These are phyloP conservation scores for Anarhynchus alexandrinus DNA, from an alignment of 2,113 vertebrate species.

Conservation along the genomic window DNA sequence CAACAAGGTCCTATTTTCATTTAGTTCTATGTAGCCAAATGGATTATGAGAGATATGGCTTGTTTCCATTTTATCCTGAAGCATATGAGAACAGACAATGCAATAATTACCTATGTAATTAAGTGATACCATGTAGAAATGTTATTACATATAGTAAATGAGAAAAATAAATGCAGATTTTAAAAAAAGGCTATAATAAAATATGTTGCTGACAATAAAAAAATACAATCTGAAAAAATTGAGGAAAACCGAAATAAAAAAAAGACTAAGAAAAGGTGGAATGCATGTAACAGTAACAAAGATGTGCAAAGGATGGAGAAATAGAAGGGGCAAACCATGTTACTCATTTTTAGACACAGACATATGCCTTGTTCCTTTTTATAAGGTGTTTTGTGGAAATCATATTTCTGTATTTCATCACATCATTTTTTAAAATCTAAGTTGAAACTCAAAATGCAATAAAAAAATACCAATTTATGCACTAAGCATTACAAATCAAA, in stretches of 20 bases:
- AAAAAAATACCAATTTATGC: background rate
- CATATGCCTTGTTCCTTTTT: background rate
- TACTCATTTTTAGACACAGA: background rate
- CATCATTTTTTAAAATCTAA: background rate
- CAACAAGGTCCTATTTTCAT: background rate
- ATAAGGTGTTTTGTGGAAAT: background rate
- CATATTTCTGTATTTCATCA: background rate
- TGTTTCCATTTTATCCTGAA: background rate
- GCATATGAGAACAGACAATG: background rate
- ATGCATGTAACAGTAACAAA: background rate
- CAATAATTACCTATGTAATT: background rate
- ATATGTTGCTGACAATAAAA: background rate
- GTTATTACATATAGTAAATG: background rate
- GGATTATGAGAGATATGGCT: background rate
- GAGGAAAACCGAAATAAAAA: background rate
- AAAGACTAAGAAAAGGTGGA: background rate
- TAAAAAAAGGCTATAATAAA: background rate
- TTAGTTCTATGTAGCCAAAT: background rate
- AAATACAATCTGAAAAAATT: background rate
- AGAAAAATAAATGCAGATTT: background rate
- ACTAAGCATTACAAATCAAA: background rate
- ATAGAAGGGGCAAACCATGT: background rate
- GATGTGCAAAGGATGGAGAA: background rate
- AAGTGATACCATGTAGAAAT: background rate
- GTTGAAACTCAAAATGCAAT: background rate